phyloP scores from a whole-genome alignment of 1,140 invertebrate species.

The Ceratina japonica region DNA sequence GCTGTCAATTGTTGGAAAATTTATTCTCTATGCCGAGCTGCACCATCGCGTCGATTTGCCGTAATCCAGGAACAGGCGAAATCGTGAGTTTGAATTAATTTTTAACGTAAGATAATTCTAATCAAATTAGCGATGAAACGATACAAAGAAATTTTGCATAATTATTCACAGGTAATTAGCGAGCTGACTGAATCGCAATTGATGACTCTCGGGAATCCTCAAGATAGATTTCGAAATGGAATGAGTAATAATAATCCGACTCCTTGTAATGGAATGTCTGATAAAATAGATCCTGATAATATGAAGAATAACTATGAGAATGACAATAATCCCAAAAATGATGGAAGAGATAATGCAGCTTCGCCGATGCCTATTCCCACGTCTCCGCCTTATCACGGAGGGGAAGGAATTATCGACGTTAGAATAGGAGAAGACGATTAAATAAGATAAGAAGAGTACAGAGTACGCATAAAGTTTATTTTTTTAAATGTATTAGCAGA shows the following conservation, averaged over 20 bases:
- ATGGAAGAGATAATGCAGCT: not conserved
- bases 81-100: conserved; percentile 42
- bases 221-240: no score
- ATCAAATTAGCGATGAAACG: no score
- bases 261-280: no score
- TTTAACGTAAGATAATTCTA: no score
- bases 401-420: conserved; percentile 50
- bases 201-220: not conserved
- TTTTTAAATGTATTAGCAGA: no score
- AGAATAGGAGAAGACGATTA: not conserved
- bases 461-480: no score
- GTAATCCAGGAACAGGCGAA: conserved; percentile 38
- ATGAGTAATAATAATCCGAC: no score
- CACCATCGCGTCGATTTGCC: conserved; percentile 54
- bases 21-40: not conserved
- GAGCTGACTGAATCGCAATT: not conserved
- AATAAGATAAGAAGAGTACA: not conserved
- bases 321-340: no score
- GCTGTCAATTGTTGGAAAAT: not conserved
- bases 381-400: not conserved
- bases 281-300: no score
- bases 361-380: not conserved
- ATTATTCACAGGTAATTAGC: not conserved
- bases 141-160: no score
- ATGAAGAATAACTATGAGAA: no score